Evolutionary conservation across 2,888 invertebrate genomes (phyloP).

Genomic region (Lingula anatina): DNA sequence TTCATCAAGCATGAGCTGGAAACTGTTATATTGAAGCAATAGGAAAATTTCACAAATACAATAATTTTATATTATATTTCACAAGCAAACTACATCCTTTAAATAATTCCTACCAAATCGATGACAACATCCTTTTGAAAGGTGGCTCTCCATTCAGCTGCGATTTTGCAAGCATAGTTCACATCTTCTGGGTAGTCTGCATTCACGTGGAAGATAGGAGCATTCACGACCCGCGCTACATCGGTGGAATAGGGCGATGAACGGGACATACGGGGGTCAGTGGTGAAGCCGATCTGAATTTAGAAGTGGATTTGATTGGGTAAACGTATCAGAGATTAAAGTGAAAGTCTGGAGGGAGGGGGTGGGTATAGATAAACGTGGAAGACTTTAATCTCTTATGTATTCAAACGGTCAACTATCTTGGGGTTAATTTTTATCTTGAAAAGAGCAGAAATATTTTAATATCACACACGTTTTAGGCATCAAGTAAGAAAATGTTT

Average conservation of each 20-base stretch:
- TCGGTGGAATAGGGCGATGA: slow-evolving; percentile 91
- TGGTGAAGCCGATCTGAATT: slow-evolving; percentile 79
- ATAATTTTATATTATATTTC: too few relatives aligned
- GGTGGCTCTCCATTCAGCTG: slow-evolving; percentile 86
- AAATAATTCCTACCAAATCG: slow-evolving; percentile 77
- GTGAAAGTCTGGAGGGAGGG: too few relatives aligned
- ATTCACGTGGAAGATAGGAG: slow-evolving; percentile 92
- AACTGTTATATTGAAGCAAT: too few relatives aligned
- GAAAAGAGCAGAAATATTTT: too few relatives aligned
- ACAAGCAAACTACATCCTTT: too few relatives aligned
- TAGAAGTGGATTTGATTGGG: too few relatives aligned
- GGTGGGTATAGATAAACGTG: neutral
- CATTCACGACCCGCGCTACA: slow-evolving; percentile 86
- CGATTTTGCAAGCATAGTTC: slow-evolving; percentile 85
- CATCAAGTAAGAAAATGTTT: too few relatives aligned
- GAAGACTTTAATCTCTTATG: neutral
- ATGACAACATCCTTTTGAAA: slow-evolving; percentile 93
- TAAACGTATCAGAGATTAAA: too few relatives aligned
- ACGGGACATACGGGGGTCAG: slow-evolving; percentile 79
- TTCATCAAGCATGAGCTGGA: too few relatives aligned
- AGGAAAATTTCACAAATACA: too few relatives aligned
- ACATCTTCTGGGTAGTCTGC: slow-evolving; percentile 89
- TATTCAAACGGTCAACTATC: neutral
- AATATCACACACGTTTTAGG: too few relatives aligned
- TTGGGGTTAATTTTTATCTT: too few relatives aligned